Evolutionary conservation across 2,113 vertebrate species (phyloP).

Genomic region (Lutjanus erythropterus): DNA sequence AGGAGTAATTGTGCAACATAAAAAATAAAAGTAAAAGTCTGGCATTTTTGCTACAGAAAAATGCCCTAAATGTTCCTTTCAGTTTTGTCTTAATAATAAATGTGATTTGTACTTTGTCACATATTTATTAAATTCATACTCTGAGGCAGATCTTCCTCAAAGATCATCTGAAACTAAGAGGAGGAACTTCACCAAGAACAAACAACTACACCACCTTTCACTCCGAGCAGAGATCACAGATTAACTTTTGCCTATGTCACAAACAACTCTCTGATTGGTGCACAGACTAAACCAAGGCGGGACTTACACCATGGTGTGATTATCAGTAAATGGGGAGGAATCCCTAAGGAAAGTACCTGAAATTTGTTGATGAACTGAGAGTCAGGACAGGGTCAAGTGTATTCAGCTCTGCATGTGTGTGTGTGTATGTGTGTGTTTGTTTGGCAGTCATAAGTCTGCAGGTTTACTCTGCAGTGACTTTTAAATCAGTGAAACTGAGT

Average conservation of each 20-base stretch:
- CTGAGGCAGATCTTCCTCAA: not conserved
- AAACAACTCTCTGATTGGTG: slow-evolving; percentile 35
- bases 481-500: not conserved
- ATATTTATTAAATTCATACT: not conserved
- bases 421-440: slow-evolving; percentile 20
- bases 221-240: slow-evolving; percentile 1
- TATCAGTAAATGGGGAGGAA: slow-evolving; percentile 21
- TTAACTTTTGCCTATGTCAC: slow-evolving; percentile 21
- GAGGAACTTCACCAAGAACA: slow-evolving; percentile 15
- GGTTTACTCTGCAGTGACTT: not conserved
- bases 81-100: not conserved
- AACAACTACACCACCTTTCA: not conserved
- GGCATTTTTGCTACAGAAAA: not conserved
- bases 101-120: not conserved
- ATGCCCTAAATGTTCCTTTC: not conserved
- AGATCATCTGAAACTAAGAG: slow-evolving; percentile 7
- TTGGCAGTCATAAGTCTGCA: slow-evolving; percentile 2
- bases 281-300: not conserved
- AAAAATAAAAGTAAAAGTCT: not conserved
- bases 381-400: slow-evolving; percentile 3
- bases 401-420: not conserved
- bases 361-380: slow-evolving; percentile 34
- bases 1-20: not conserved
- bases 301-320: slow-evolving; percentile 45
- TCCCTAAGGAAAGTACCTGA: slow-evolving; percentile 75